Evolutionary conservation across 2,797 vertebrate species (phyloP), one percentile per base, ranked within the genome.

Genomic region (Heteromormyrus szaboi): DNA sequence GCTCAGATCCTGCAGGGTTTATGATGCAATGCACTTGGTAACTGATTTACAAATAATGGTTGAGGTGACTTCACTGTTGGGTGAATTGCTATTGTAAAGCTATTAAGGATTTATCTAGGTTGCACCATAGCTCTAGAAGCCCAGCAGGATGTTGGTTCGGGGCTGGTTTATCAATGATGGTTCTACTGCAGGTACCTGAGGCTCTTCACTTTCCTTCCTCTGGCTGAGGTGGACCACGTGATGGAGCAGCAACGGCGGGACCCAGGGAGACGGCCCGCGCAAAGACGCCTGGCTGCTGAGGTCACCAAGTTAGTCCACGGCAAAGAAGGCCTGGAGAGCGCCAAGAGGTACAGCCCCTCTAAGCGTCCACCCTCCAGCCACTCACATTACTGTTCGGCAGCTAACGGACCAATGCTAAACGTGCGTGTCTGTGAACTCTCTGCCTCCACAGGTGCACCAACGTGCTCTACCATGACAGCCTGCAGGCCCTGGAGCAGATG

Each of bases 231-330:
- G 90, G 95, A 97, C 90, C 96, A 94, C 79, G 93, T 99, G 59
- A 98, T 99, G 98, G 95, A 97, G 90, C 96, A 96, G 92, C 98
- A 99, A 41, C 89, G 92, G 48, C 95, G 93, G 91, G 97, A 99
- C 90, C 97, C 98, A 0, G 95, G 96, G 62, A 98, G 97, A 92
- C 94, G 98, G 44, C 93, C 93, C 2, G 96, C 98, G 29, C 99
- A 99, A 56, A 99, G 97, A 89, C 96, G 98, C 2, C 97, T 99
- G 87, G 98, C 99, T 0, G 97, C 98, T 1, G 99, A 99, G 94
- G 97, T 99, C 86, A 99, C 98, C 11, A 99, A 99, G 88, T 95
- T 99, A 56, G 98, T 99, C 88, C 99, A 99, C 41, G 98, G 98
- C 1, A 97, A 95, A 91, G 97, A 98, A 11, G 98, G 99, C 0